Evolutionary conservation across 2,113 vertebrate genomes (phyloP), one percentile per base, ranked within the genome.

Genomic region (Elaphurus davidianus): DNA sequence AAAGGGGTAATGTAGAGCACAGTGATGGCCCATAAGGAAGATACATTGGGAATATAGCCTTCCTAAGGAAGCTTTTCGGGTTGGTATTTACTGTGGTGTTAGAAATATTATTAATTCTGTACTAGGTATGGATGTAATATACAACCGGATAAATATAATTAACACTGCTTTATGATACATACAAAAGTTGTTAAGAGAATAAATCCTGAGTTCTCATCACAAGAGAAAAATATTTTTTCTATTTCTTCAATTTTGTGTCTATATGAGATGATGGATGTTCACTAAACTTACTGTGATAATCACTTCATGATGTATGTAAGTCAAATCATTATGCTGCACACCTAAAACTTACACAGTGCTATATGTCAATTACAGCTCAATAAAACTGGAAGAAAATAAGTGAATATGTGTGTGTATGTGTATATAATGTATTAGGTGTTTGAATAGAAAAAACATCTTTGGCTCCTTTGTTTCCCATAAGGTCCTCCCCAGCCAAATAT

Each of bases 91-190:
- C 84, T 33, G 21, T 91, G 82, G 36, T 33, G 2, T 96, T 95
- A 85, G 10, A 93, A 64, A 54, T 85, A 62, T 79, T 57, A 64
- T 93, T 92, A 94, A 92, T 95, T 82, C 57, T 88, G 81, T 47
- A 43, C 93, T 87, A 33, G 5, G 0, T 82, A 55, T n/a, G 52
- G 33, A 55, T 83, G 33, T 55, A 50, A 83, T 36, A 21, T 36
- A 36, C 52, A 55, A 36, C 33, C 2, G 2, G 52, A 40, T 55
- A 55, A 83, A 36, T 5, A 36, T 36, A 36, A 36, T 55, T 40
- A 55, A 36, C 52, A 55, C n/a, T 5, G n/a, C 81, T 83, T 4
- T 36, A 36, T 52, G 52, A 36, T 36, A 83, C 7, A 36, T 13
- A 40, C 7, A 23, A 36, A 83, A 55, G 33, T 25, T 36, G 81